Base-by-base conservation (phyloP, 2,797 vertebrate species). In the Epinephelus malabaricus region DNA sequence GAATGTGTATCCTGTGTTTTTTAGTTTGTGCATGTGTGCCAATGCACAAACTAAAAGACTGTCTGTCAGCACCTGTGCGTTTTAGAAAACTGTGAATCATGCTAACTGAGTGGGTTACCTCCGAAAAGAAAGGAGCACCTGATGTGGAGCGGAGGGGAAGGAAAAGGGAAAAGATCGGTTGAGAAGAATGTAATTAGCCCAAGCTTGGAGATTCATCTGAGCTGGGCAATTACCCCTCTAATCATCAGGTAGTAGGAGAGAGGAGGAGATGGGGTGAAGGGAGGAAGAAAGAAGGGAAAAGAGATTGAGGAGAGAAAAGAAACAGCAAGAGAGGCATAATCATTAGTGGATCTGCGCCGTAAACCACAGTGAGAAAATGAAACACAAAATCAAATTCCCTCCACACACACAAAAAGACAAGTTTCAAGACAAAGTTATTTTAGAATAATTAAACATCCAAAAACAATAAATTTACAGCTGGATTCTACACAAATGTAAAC, bases 181-280 rank as follows among this genome's bases (percentile, higher is more conserved):
- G 60, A 84, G 49, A 92, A 86, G 84, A 92, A 92, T 90, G 81
- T 88, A 93, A 95, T 95, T 91, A 93, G 63, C 58, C 67, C 13
- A 67, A 89, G 88, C 88, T 83, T 74, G 71, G 78, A 79, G 87
- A 78, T 89, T 90, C 56, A 53, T 89, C 85, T 88, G 86, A 93
- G 77, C 71, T 13, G 63, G 73, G 76, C 86, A 94, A 94, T 95
- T 93, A 94, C 71, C 79, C 65, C 61, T 82, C 65, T 92, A 93
- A 94, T 94, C 82, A 93, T 89, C 89, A 92, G 89, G 84, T 92
- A 85, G 87, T 75, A 75, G 63, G 70, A 58, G 84, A 78, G 73
- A 78, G 71, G 72, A 76, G 61, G 72, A 49, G 69, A 82, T 46
- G 66, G 70, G 70, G 66, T 21, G 60, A 86, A 75, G 47, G 30